Base-by-base conservation (phyloP, 2,113 vertebrate species). In the Acanthochromis polyacanthus region DNA sequence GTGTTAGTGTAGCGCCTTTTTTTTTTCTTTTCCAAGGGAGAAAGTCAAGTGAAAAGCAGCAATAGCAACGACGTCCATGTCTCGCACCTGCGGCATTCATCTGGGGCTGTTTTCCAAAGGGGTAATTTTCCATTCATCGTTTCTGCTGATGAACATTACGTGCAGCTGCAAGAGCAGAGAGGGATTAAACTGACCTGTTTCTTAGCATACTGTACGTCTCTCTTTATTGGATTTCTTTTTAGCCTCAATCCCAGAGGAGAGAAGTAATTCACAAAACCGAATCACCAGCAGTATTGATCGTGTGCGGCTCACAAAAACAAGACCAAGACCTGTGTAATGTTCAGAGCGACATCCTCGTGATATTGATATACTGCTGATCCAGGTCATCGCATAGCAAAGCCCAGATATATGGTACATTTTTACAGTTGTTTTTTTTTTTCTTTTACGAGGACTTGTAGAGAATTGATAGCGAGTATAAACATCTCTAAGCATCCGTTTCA, bases 201-300 rank as follows among this genome's bases (percentile, higher is more conserved):
- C 71, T 89, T 70, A 69, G 57, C 62, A 62, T 48, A 36, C 32
- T 10, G 32, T 36, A 58, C 19, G 45, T 66, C 50, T 73, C 12
- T 55, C 60, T 80, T 65, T 75, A 81, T 83, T 73, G 80, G 59
- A 70, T 87, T 81, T 68, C 53, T 71, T 84, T 82, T 86, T 48
- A 40, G 48, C 58, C 64, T 58, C 20, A 0, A 71, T 69, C 73
- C 68, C 60, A 0, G 20, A 67, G 30, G 73, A 75, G 52, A 68
- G 63, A 55, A 69, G 71, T 57, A 68, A 77, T 55, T 85, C 78
- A 68, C 76, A 77, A 73, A 85, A 74, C 74, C 28, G 61, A 77
- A 84, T 71, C 1, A 16, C 60, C 51, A 36, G 71, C 43, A 2
- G 40, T 71, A 86, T 86, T 2, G 84, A 89, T 84, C 28, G 25